phyloP scores from a whole-genome alignment of 2,888 invertebrate species.

The Andricus curvator region DNA sequence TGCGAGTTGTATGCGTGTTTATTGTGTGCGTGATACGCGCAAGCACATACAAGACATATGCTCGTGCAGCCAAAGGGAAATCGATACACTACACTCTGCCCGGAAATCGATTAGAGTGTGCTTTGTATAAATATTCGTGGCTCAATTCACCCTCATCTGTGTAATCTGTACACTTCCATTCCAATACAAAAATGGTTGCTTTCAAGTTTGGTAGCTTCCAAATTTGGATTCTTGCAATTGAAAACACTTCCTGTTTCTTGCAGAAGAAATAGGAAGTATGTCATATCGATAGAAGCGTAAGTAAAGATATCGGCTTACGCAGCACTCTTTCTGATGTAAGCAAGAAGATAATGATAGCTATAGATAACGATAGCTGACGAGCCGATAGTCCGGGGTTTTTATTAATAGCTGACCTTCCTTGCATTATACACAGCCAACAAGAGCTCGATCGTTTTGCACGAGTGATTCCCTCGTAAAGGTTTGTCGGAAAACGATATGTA shows the following conservation, averaged over 20 bases:
- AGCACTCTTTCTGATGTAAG: slow-evolving; percentile 42
- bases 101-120: slow-evolving; percentile 33
- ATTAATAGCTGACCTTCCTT: slow-evolving; percentile 64
- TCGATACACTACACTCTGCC: slow-evolving; percentile 35
- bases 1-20: slow-evolving; percentile 16
- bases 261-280: neutral
- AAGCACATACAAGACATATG: slow-evolving; percentile 43
- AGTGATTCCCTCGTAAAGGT: slow-evolving; percentile 9
- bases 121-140: slow-evolving; percentile 30
- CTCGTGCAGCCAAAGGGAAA: slow-evolving; percentile 3
- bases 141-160: neutral
- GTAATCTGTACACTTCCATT: too few species aligned
- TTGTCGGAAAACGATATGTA: slow-evolving; percentile 7
- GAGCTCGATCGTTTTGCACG: slow-evolving; percentile 25
- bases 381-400: slow-evolving; percentile 58
- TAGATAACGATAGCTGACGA: slow-evolving; percentile 34
- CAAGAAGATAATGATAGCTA: slow-evolving; percentile 39
- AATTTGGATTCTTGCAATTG: neutral
- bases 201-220: too few species aligned
- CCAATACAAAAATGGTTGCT: too few species aligned
- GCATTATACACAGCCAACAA: slow-evolving; percentile 47
- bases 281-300: slow-evolving; percentile 33
- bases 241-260: slow-evolving; percentile 13
- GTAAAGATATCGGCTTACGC: slow-evolving; percentile 37
- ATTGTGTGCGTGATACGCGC: slow-evolving; percentile 43